Percentiles rank a stretch among this genome's conserved stretches.
Conservation (phyloP, 2,888 invertebrate species). For the Dryobotodes eremita region DNA sequence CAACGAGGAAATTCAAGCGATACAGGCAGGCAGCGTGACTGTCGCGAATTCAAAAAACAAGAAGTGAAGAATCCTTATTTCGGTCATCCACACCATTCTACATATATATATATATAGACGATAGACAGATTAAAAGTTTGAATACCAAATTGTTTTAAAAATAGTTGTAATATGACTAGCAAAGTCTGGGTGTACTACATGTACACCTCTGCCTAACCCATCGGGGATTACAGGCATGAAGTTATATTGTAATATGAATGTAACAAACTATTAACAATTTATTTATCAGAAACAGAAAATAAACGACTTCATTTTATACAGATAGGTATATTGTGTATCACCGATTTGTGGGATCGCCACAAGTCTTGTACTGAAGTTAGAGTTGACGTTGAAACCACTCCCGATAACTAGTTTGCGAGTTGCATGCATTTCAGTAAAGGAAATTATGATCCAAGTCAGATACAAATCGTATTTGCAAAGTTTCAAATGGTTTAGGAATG, state of each 20-base stretch:
- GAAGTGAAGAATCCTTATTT: too few species aligned
- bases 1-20: too few species aligned
- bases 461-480: background rate
- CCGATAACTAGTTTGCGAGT: background rate
- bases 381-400: background rate
- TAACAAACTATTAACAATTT: background rate
- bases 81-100: too few species aligned
- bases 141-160: background rate
- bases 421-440: constrained; percentile 7
- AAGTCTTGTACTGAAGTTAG: background rate
- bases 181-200: background rate
- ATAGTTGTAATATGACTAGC: background rate
- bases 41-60: too few species aligned
- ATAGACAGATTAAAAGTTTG: background rate
- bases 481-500: background rate
- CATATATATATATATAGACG: too few species aligned
- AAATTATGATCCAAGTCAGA: background rate
- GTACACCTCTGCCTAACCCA: too few species aligned
- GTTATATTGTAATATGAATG: background rate
- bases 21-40: too few species aligned
- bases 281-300: background rate
- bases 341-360: background rate
- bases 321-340: background rate
- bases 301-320: background rate
- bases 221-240: too few species aligned